Base-by-base conservation (phyloP, 2,113 vertebrate genomes). In the Corapipo altera region DNA sequence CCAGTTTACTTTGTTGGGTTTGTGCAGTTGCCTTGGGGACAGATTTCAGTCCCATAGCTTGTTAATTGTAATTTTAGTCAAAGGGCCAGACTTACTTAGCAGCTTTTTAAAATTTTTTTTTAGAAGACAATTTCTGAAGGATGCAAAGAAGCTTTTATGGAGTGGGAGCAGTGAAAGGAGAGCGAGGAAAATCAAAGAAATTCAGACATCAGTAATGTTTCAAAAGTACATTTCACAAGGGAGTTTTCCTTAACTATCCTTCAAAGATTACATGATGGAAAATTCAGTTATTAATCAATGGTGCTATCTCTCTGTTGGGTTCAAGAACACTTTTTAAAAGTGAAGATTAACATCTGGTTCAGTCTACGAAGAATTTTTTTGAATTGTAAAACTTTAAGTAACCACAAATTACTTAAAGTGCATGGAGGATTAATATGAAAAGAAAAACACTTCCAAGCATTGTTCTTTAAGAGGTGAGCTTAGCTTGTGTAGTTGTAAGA, bases 401-500 rank as follows among this genome's bases (percentile, higher is more conserved):
- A 93, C 77, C 49, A 57, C 55, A 93, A 93, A 73, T 89, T 95
- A 83, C 48, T 94, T 66, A 28, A 74, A 94, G 57, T 75, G 9
- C 0, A 0, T 35, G 33, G 33, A 74, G 65, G 54, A 80, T 89
- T 91, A 74, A 46, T 76, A 43, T 1, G 12, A 62, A 89, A 93
- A 89, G 58, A 88, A 83, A 90, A 93, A 66, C 35, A 91, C 49
- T 96, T 91, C 33, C 43, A 79, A 82, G 75, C 55, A 48, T 96
- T 97, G 81, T 95, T 97, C 66, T 93, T 71, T 75, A 91, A 88
- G 89, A 96, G 94, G 91, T 97, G 58, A 97, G 65, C 65, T 96
- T 97, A 95, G 92, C 83, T 94, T 54, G 37, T 89, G 8, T 95
- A 95, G 93, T 96, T 33, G 24, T 59, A 57, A 24, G 80, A 81